A percentile compares a stretch with the other conserved stretches of the same genome.
Conservation (phyloP, 1,140 invertebrate genomes). For the Drosophila orosa region DNA sequence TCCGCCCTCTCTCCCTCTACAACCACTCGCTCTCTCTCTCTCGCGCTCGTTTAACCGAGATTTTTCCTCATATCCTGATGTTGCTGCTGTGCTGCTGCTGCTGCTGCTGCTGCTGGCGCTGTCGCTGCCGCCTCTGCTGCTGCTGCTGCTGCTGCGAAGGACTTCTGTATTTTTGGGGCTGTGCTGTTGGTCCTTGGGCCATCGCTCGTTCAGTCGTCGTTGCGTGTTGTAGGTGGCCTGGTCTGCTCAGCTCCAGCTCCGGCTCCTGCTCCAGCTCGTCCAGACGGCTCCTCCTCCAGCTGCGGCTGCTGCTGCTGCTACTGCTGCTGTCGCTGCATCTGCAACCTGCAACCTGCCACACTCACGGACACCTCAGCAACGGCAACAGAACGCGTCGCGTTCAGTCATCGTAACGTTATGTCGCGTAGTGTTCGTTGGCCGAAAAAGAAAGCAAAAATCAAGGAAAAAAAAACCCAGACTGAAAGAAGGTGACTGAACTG, state of each 20-base stretch:
- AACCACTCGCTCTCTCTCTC: constrained; percentile 38
- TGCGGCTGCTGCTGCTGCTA: constrained; percentile 24
- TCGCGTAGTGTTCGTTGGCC: constrained; percentile 63
- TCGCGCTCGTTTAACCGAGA: constrained; percentile 51
- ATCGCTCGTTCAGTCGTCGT: constrained; percentile 78
- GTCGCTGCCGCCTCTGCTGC: constrained; percentile 4
- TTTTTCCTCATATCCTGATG: constrained; percentile 22
- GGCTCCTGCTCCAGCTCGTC: constrained; percentile 40
- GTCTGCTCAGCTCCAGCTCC: constrained; percentile 57
- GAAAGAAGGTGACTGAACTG: constrained; percentile 47
- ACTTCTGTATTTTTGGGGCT: constrained; percentile 48
- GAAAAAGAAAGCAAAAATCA: constrained; percentile 1
- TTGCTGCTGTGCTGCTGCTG: constrained; percentile 36
- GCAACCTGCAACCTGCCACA: constrained; percentile 42
- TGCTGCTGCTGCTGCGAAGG: constrained; percentile 51
- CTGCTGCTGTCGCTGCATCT: constrained; percentile 41
- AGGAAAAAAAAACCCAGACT: constrained; percentile 14
- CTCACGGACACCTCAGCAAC: constrained; percentile 28
- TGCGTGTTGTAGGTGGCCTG: constrained; percentile 81
- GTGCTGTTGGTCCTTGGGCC: constrained; percentile 79
- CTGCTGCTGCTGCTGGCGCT: constrained; percentile 15
- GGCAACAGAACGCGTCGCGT: constrained; percentile 56
- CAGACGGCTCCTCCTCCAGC: constrained; percentile 23
- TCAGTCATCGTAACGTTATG: constrained; percentile 70
- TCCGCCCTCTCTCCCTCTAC: constrained; percentile 35